Evolutionary conservation across 2,888 invertebrate species (phyloP).

Genomic region (Ectemnius cavifrons): DNA sequence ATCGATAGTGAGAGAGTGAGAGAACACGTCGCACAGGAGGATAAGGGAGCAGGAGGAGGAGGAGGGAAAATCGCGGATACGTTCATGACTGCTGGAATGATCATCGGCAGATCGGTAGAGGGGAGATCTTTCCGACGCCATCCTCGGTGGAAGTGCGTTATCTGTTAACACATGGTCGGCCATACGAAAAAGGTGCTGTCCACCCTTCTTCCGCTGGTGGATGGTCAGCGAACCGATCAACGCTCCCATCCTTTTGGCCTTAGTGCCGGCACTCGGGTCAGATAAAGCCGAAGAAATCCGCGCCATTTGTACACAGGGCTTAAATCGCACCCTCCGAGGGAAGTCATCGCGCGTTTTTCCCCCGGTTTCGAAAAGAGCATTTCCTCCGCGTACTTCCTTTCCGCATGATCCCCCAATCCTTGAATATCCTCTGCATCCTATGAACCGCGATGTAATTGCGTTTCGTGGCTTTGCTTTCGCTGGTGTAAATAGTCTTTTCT

Average conservation of each 20-base stretch:
- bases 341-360: constrained; percentile 1
- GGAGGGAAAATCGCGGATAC: neutral
- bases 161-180: constrained; percentile 71
- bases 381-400: neutral
- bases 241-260: constrained; percentile 10
- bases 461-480: too few species aligned
- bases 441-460: too few species aligned
- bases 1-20: neutral
- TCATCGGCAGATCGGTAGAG: constrained; percentile 12
- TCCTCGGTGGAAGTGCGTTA: constrained; percentile 53
- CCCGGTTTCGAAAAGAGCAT: too few species aligned
- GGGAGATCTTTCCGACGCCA: constrained; percentile 19
- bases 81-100: constrained; percentile 6
- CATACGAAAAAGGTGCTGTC: constrained; percentile 40
- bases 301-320: constrained; percentile 4
- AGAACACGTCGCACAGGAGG: neutral
- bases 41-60: neutral
- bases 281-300: constrained; percentile 16
- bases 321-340: neutral
- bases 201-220: constrained; percentile 16
- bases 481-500: too few species aligned
- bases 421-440: too few species aligned
- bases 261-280: neutral
- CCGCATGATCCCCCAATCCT: neutral
- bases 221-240: constrained; percentile 19